Conservation (phyloP, 2,888 invertebrate species). For the Belgica antarctica region DNA sequence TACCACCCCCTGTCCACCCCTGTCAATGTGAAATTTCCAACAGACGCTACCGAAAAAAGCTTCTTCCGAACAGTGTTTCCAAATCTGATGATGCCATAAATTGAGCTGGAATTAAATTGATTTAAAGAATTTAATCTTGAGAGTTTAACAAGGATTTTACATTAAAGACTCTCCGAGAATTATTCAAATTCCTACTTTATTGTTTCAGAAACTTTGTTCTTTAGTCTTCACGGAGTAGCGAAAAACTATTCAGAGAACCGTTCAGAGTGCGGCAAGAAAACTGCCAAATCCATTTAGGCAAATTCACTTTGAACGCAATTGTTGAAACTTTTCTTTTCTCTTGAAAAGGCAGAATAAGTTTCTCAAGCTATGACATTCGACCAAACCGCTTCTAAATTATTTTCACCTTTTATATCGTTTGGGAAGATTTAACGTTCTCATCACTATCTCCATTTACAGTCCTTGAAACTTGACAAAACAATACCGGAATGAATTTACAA, state of each 20-base stretch:
- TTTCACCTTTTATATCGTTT: background rate
- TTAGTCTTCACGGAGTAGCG: background rate
- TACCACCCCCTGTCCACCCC: no score
- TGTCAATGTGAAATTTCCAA: no score
- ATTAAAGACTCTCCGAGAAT: constrained; percentile 20
- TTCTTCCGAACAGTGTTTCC: no score
- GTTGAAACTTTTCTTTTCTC: background rate
- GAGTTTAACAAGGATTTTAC: constrained; percentile 27
- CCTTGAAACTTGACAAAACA: no score
- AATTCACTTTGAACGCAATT: constrained; percentile 14
- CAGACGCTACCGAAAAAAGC: no score
- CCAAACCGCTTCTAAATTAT: no score
- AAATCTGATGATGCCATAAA: constrained; percentile 7
- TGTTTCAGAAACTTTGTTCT: constrained; percentile 35
- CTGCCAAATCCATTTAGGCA: constrained; percentile 36
- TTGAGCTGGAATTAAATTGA: constrained; percentile 17
- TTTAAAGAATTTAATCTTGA: constrained; percentile 4
- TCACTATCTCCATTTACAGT: no score
- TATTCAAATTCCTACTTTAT: constrained; percentile 29
- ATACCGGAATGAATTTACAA: no score
- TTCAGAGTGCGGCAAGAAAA: background rate
- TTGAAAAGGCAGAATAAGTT: background rate
- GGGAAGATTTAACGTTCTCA: no score
- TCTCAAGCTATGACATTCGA: background rate
- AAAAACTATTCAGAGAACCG: background rate